A percentile compares a stretch with the other conserved stretches of the same genome.
phyloP scores from a whole-genome alignment of 2,797 vertebrate genomes.

The Neosilurus hyrtlii region DNA sequence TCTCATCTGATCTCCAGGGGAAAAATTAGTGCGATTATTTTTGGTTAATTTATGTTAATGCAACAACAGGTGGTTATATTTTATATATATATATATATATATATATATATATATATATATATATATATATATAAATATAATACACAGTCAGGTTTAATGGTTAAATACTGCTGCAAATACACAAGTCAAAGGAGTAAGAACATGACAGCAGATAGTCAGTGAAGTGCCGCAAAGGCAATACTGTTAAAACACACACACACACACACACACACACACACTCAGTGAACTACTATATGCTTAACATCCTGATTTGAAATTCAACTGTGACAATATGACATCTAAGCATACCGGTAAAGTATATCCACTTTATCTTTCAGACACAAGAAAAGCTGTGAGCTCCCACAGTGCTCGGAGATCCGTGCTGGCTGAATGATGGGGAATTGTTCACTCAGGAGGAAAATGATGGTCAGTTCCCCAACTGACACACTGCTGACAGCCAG shows the following conservation, averaged over 20 bases:
- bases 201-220: too few species aligned
- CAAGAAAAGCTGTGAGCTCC: constrained; percentile 51
- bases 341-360: background rate
- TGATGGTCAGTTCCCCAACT: constrained; percentile 58
- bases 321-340: background rate
- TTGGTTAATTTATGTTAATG: background rate
- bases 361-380: constrained; percentile 44
- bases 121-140: background rate
- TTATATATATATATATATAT: too few species aligned
- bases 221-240: background rate
- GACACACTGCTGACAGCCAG: constrained; percentile 54
- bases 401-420: constrained; percentile 43
- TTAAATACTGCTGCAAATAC: background rate
- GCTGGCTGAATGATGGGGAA: constrained; percentile 52
- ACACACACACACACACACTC: background rate
- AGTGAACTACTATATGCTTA: background rate
- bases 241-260: too few species aligned
- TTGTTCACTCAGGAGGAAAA: constrained; percentile 61
- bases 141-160: background rate
- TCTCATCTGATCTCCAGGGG: background rate
- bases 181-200: constrained; percentile 4
- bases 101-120: too few species aligned
- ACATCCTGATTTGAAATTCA: background rate
- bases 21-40: background rate
- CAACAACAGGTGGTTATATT: background rate